These are phyloP conservation scores for Mormyrus hasselquistii DNA, from an alignment of 2,797 vertebrate genomes.

Conservation along the genomic window DNA sequence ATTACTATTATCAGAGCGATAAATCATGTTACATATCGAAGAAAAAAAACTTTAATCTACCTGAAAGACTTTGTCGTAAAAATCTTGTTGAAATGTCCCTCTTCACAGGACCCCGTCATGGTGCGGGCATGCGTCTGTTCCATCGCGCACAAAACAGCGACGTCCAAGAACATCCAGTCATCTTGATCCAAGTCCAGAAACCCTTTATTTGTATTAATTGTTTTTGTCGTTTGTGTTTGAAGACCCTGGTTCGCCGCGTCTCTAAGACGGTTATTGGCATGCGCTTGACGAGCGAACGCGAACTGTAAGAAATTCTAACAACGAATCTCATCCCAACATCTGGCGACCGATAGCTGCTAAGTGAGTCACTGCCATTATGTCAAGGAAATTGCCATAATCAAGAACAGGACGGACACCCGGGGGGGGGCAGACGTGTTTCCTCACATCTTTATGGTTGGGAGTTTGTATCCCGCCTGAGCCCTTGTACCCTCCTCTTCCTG, in stretches of 20 bases:
- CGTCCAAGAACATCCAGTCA: neutral
- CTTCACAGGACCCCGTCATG: neutral
- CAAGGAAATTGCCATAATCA: neutral
- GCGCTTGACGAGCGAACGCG: neutral
- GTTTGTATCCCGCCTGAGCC: neutral
- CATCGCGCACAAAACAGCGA: neutral
- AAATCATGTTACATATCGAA: neutral
- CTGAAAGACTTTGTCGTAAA: neutral
- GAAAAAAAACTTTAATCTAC: neutral
- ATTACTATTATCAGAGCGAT: neutral
- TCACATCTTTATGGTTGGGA: neutral
- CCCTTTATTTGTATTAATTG: neutral
- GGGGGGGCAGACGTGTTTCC: neutral
- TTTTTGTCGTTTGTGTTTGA: neutral
- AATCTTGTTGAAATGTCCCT: neutral
- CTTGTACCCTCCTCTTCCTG: neutral
- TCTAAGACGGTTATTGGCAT: neutral
- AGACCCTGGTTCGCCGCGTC: neutral
- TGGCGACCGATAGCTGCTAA: neutral
- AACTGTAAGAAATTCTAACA: neutral
- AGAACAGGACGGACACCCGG: neutral
- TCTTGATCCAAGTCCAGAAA: neutral
- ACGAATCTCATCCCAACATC: neutral
- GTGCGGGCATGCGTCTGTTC: neutral
- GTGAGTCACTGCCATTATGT: neutral